phyloP scores from a whole-genome alignment of 1,140 invertebrate species.

The Diorhabda elongata region DNA sequence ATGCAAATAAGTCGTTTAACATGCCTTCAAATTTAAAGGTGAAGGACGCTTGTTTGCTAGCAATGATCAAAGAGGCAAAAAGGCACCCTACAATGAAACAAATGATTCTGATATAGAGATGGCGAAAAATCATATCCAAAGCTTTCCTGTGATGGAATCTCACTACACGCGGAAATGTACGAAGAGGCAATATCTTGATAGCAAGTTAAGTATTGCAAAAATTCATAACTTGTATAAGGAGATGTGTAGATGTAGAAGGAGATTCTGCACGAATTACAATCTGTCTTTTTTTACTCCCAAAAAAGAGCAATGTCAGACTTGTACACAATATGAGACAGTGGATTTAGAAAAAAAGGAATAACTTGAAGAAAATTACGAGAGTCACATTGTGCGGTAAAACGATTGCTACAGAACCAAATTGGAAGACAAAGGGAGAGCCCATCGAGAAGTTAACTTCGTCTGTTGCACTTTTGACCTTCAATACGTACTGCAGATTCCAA shows the following conservation, averaged over 20 bases:
- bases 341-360: not conserved
- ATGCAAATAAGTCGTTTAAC: not conserved
- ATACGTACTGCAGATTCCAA: slow-evolving; percentile 25
- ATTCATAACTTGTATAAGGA: not conserved
- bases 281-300: not conserved
- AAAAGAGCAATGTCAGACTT: not conserved
- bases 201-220: not conserved
- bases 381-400: not conserved
- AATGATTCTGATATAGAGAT: not conserved
- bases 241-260: not conserved
- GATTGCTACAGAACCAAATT: not conserved
- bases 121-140: not conserved
- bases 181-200: not conserved
- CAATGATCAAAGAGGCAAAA: not conserved
- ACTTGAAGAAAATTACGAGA: not conserved
- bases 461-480: not conserved
- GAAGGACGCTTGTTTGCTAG: not conserved
- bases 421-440: not conserved
- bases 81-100: not conserved
- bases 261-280: no score
- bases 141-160: not conserved
- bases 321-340: not conserved
- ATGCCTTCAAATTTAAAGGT: not conserved
- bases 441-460: not conserved
- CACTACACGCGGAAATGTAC: not conserved